A percentile compares a stretch with the other conserved stretches of the same genome.
phyloP scores from a whole-genome alignment of 2,888 invertebrate species.

The Horisme vitalbata region DNA sequence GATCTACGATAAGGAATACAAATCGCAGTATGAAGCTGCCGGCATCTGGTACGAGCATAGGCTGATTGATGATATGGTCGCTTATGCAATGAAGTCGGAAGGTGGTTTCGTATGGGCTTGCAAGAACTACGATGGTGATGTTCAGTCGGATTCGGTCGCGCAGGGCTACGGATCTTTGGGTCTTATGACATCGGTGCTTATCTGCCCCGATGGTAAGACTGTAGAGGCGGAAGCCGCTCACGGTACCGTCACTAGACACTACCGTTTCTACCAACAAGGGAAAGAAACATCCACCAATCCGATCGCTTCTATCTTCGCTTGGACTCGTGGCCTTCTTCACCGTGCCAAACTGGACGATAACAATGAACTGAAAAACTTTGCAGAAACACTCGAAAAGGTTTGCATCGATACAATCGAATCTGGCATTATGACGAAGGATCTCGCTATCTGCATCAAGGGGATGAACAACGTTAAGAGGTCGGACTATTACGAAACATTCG shows the following conservation, averaged over 20 bases:
- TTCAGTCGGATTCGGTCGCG: slow-evolving; percentile 98
- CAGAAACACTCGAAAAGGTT: slow-evolving; percentile 93
- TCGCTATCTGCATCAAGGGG: slow-evolving; percentile 98
- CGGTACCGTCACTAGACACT: slow-evolving; percentile 97
- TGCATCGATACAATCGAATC: slow-evolving; percentile 97
- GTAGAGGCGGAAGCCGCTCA: slow-evolving; percentile 99
- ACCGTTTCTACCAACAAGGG: slow-evolving; percentile 94
- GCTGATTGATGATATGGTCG: slow-evolving; percentile 99
- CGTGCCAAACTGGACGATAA: slow-evolving; percentile 97
- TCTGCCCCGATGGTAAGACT: slow-evolving; percentile 99
- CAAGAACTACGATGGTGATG: slow-evolving; percentile 99
- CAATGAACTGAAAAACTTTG: slow-evolving; percentile 87
- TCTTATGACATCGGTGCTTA: slow-evolving; percentile 98
- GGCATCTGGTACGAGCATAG: slow-evolving; percentile 99
- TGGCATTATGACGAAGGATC: slow-evolving; percentile 98
- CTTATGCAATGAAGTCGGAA: slow-evolving; percentile 98
- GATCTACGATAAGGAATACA: slow-evolving; percentile 95
- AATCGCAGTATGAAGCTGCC: slow-evolving; percentile 90
- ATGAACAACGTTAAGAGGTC: slow-evolving; percentile 88
- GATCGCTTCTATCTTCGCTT: slow-evolving; percentile 99
- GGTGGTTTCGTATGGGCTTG: slow-evolving; percentile 99
- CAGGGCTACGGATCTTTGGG: slow-evolving; percentile 98
- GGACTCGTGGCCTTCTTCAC: slow-evolving; percentile 97
- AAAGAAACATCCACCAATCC: slow-evolving; percentile 99
- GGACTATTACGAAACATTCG: slow-evolving; percentile 98